Conservation (phyloP, 2,113 vertebrate species). For the Pantherophis guttatus region DNA sequence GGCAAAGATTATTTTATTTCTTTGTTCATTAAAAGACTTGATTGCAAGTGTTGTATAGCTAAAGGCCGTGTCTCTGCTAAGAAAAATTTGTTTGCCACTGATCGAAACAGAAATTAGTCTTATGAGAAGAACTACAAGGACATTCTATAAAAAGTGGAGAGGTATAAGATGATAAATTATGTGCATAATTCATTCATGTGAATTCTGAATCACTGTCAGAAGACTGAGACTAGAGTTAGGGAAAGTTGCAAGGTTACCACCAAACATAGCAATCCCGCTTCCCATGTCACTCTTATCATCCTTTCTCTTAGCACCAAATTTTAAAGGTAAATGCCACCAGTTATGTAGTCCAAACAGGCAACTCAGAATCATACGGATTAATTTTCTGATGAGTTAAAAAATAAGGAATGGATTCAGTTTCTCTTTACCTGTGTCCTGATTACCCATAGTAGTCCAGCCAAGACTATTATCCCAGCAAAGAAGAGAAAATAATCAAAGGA, state of each 20-base stretch:
- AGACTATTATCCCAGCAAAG: not conserved
- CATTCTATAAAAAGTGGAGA: not conserved
- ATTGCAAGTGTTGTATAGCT: constrained; percentile 19
- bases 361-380: not conserved
- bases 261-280: not conserved
- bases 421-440: not conserved
- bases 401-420: not conserved
- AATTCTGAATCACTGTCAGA: not conserved
- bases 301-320: not conserved
- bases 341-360: not conserved
- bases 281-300: not conserved
- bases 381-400: not conserved
- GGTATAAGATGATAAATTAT: not conserved
- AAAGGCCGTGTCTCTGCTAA: not conserved
- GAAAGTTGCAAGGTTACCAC: not conserved
- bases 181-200: not conserved
- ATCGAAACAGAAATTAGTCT: not conserved
- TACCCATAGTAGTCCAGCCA: not conserved
- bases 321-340: no score
- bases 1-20: not conserved
- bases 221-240: not conserved
- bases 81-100: not conserved
- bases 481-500: not conserved
- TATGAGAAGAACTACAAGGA: not conserved
- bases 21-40: constrained; percentile 11